phyloP scores from a whole-genome alignment of 2,888 invertebrate genomes.

The Palloptera scutellata region DNA sequence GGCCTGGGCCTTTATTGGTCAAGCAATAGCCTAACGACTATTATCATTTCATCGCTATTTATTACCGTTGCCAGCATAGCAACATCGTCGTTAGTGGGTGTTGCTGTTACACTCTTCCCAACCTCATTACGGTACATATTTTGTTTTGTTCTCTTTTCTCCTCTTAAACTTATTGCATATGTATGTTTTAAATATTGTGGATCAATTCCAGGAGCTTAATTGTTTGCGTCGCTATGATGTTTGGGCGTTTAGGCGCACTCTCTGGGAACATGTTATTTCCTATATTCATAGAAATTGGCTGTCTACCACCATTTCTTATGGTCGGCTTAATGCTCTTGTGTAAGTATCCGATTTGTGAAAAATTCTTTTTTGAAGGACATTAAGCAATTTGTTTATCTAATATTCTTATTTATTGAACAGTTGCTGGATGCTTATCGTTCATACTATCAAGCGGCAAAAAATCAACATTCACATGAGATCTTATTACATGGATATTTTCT shows the following conservation, averaged over 20 bases:
- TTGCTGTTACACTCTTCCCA: slow-evolving; percentile 58
- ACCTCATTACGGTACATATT: slow-evolving; percentile 58
- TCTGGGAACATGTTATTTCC: slow-evolving; percentile 78
- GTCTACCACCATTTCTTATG: slow-evolving; percentile 76
- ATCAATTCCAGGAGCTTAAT: slow-evolving; percentile 71
- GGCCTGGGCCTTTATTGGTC: slow-evolving; percentile 69
- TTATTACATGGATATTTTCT: no score
- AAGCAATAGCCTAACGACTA: slow-evolving; percentile 66
- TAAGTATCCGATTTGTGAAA: slow-evolving; percentile 6
- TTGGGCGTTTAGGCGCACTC: slow-evolving; percentile 75
- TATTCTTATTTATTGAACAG: background rate
- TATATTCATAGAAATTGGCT: slow-evolving; percentile 72
- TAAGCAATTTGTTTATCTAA: background rate
- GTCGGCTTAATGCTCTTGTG: slow-evolving; percentile 68
- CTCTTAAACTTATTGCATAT: background rate
- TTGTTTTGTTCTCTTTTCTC: background rate
- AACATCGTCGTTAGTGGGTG: slow-evolving; percentile 56
- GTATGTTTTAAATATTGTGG: slow-evolving; percentile 4
- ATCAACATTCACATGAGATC: background rate
- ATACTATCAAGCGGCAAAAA: slow-evolving; percentile 13
- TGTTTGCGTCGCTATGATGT: slow-evolving; percentile 75
- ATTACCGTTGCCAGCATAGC: slow-evolving; percentile 60
- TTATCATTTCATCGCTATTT: slow-evolving; percentile 68
- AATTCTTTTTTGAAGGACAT: background rate
- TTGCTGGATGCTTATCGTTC: slow-evolving; percentile 17